Percentiles rank a stretch among this genome's conserved stretches.
phyloP scores from a whole-genome alignment of 2,113 vertebrate species.

The Callorhinus ursinus region DNA sequence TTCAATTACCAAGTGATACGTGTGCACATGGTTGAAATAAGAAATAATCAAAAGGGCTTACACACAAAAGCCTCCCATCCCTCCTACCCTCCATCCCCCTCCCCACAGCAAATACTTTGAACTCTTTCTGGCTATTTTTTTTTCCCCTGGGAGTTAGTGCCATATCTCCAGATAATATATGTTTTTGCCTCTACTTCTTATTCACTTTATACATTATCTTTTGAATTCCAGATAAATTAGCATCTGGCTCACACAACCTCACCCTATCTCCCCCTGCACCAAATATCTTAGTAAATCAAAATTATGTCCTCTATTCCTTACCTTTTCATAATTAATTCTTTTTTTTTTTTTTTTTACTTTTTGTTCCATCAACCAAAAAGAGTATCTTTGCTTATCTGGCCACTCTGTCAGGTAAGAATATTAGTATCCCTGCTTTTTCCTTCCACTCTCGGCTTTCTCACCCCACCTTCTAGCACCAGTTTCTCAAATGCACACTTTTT shows the following conservation, averaged over 20 bases:
- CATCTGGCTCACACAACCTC: background rate
- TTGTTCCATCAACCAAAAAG: background rate
- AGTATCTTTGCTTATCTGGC: background rate
- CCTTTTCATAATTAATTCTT: background rate
- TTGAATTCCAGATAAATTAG: background rate
- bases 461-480: background rate
- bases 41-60: background rate
- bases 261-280: background rate
- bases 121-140: background rate
- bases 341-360: background rate
- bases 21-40: constrained; percentile 9
- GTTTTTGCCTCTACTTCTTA: background rate
- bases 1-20: background rate
- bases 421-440: background rate
- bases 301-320: background rate
- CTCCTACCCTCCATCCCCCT: background rate
- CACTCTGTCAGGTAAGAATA: background rate
- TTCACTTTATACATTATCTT: background rate
- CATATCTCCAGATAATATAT: background rate
- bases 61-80: background rate
- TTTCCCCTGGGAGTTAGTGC: background rate
- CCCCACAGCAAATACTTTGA: background rate
- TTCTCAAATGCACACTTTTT: background rate
- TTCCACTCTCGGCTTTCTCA: background rate
- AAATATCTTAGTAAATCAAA: background rate